A percentile compares a stretch with the other conserved stretches of the same genome.
phyloP scores from a whole-genome alignment of 1,140 invertebrate genomes.

The Oreohelix idahoensis region DNA sequence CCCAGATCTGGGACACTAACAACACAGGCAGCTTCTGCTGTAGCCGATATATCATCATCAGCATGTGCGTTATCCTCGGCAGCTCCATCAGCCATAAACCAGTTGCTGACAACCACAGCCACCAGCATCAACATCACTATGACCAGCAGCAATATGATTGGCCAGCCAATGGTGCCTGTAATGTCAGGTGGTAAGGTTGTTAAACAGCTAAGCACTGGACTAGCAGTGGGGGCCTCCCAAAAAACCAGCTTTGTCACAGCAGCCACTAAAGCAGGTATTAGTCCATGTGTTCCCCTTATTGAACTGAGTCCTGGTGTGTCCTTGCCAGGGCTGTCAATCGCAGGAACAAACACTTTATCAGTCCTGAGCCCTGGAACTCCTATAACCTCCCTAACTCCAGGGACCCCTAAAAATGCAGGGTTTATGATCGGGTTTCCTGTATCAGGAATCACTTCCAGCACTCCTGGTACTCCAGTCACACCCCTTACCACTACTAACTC shows the following conservation, averaged over 20 bases:
- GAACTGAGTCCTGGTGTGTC: slow-evolving; percentile 9
- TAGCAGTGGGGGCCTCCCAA: neutral
- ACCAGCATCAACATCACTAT: neutral
- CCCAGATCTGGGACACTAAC: slow-evolving; percentile 24
- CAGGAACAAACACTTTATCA: slow-evolving; percentile 20
- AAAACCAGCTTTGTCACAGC: neutral
- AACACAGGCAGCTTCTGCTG: slow-evolving; percentile 4
- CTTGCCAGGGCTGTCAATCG: slow-evolving; percentile 29
- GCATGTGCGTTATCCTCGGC: neutral
- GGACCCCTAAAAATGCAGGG: slow-evolving; percentile 4
- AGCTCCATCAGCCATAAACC: neutral
- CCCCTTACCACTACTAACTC: slow-evolving; percentile 34
- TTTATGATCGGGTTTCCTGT: slow-evolving; percentile 28
- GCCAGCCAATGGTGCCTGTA: slow-evolving; percentile 51
- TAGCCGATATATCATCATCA: neutral
- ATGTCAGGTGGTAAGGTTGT: slow-evolving; percentile 13
- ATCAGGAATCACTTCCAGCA: slow-evolving; percentile 24
- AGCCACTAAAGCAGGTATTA: slow-evolving; percentile 28
- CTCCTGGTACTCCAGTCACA: slow-evolving; percentile 42
- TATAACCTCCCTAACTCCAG: slow-evolving; percentile 3
- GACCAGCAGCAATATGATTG: slow-evolving; percentile 43
- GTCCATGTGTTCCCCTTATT: slow-evolving; percentile 32
- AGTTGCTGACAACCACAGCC: slow-evolving; percentile 14
- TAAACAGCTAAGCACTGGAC: slow-evolving; percentile 7
- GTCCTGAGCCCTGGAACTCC: slow-evolving; percentile 39